Evolutionary conservation across 2,797 vertebrate genomes (phyloP).

Genomic region (Alectoris magna): DNA sequence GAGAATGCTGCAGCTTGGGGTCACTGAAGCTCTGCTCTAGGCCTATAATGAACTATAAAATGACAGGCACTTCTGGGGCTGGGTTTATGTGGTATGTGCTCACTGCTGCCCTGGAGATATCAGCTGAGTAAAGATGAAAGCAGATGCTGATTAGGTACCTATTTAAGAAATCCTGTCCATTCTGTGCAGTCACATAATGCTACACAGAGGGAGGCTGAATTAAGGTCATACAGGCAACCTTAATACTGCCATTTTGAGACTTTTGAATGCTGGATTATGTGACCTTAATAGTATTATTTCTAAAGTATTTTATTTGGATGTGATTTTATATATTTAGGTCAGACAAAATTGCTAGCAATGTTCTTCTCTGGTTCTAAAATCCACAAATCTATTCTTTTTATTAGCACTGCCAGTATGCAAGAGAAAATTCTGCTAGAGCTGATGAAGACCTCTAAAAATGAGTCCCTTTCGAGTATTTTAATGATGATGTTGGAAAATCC

Average conservation of each 20-base stretch:
- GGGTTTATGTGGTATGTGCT: neutral
- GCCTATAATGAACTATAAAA: constrained; percentile 1
- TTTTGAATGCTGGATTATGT: constrained; percentile 8
- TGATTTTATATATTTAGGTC: constrained; percentile 53
- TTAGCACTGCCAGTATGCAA: neutral
- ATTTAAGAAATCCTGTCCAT: constrained; percentile 9
- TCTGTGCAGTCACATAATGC: constrained; percentile 3
- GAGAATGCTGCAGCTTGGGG: neutral
- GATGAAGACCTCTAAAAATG: neutral
- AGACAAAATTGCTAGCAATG: constrained; percentile 21
- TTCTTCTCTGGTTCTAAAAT: constrained; percentile 24
- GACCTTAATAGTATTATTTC: constrained; percentile 43
- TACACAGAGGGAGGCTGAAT: neutral
- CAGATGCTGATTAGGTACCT: constrained; percentile 39
- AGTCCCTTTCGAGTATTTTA: neutral
- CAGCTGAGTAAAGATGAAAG: neutral
- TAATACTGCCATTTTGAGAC: constrained; percentile 24
- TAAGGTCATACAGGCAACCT: constrained; percentile 26
- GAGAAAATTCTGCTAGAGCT: neutral
- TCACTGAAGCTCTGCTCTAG: neutral
- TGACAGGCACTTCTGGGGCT: neutral
- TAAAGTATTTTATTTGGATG: constrained; percentile 22
- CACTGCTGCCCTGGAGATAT: neutral
- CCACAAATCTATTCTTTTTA: neutral
- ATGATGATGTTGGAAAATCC: neutral